These are phyloP conservation scores for Mugil cephalus DNA, from an alignment of 2,113 vertebrate species.

Conservation along the genomic window DNA sequence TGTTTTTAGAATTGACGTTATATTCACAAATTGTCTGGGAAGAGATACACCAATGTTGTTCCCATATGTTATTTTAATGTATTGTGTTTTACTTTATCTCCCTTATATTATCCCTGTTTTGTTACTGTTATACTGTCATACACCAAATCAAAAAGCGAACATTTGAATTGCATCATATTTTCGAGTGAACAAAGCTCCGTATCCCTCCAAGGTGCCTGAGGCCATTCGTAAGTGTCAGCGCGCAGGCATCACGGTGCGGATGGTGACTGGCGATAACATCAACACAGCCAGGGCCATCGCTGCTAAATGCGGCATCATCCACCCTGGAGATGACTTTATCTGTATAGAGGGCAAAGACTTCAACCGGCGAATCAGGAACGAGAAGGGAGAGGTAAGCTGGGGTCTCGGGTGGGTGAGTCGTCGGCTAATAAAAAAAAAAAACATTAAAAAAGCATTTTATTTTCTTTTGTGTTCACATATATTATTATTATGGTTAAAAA, in stretches of 20 bases:
- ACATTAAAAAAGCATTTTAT: too few species aligned
- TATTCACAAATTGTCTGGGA: too few species aligned
- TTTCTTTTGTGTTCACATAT: too few species aligned
- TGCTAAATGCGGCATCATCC: constrained; percentile 92
- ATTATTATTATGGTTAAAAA: too few species aligned
- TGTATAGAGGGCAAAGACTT: constrained; percentile 94
- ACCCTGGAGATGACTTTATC: constrained; percentile 91
- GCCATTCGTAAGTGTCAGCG: constrained; percentile 93
- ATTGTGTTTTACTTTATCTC: too few species aligned
- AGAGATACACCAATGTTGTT: too few species aligned
- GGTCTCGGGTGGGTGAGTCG: neutral
- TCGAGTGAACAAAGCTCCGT: constrained; percentile 2
- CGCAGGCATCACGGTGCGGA: constrained; percentile 92
- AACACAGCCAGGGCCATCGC: constrained; percentile 92
- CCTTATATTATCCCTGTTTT: too few species aligned
- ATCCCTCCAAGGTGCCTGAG: constrained; percentile 87
- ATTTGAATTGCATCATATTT: too few species aligned
- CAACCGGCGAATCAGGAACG: constrained; percentile 92
- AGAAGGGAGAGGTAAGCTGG: constrained; percentile 90
- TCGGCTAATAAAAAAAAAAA: neutral
- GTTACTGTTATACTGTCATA: too few species aligned
- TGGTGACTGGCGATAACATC: constrained; percentile 95
- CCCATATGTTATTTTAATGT: too few species aligned
- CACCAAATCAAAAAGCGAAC: too few species aligned
- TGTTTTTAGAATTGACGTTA: neutral